Evolutionary conservation across 2,113 vertebrate species (phyloP), one percentile per base, ranked within the genome.

Genomic region (Psephotus haematonotus): DNA sequence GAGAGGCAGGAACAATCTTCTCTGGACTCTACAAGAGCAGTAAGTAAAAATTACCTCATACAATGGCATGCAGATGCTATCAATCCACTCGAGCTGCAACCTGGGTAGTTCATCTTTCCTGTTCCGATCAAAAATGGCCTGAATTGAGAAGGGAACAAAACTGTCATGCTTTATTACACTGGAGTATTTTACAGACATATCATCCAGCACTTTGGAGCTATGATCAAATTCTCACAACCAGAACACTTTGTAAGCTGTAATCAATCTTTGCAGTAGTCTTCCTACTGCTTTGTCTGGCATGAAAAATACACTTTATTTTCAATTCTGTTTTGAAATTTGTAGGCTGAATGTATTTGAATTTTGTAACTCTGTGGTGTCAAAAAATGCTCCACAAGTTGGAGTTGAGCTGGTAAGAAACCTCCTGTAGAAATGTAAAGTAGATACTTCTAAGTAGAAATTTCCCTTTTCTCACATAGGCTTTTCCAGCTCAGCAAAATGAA

Each of bases 41-140:
- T 79, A 81, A 81, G 67, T 62, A 81, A 94, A 88, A 93, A 77
- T 98, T 99, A 99, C 99, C 99, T 99, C 98, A 80, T 99, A 99
- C 82, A 99, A 89, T 67, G 99, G 99, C 77, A 99, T 95, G 94
- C 99, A 99, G 97, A 99, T 99, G 90, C 99, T 99, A 93, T 99
- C 99, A 88, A 99, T 99, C 99, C 99, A 99, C 96, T 99, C 99
- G 57, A 99, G 90, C 93, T 99, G 99, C 85, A 99, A 93, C 57
- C 99, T 98, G 29, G 99, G 99, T 93, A 99, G 98, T 97, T 99
- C 99, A 29, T 99, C 99, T 96, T 99, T 99, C 96, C 99, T 98
- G 98, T 99, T 99, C 87, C 99, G 99, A 98, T 99, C 99, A 98
- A 99, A 99, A 97, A 99, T 99, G 77, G 99, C 99, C 99, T 99